These are phyloP conservation scores for Petrophora chlorosata DNA, from an alignment of 2,888 invertebrate species.

Conservation along the genomic window DNA sequence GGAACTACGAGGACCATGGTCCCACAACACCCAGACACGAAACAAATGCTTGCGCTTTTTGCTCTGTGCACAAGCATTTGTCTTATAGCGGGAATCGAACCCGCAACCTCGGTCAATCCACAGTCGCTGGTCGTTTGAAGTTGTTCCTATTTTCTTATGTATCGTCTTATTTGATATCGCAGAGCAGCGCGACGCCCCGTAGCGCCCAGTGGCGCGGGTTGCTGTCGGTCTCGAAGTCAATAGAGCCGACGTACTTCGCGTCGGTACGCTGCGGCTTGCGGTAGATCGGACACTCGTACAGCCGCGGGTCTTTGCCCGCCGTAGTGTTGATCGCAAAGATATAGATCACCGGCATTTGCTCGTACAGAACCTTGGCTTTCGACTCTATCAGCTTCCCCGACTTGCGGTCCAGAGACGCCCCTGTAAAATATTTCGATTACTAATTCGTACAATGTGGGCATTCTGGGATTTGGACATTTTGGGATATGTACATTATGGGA, in stretches of 20 bases:
- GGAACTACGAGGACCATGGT: too few relatives aligned
- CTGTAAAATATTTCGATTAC: too few relatives aligned
- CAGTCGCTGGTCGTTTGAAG: too few relatives aligned
- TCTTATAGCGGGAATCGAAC: too few relatives aligned
- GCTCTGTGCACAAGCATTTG: too few relatives aligned
- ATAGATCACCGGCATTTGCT: constrained; percentile 98
- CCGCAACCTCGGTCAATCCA: too few relatives aligned
- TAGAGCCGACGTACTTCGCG: constrained; percentile 96
- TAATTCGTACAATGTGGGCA: too few relatives aligned
- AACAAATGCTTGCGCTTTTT: too few relatives aligned
- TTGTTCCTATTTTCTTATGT: too few relatives aligned
- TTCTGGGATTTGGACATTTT: too few relatives aligned
- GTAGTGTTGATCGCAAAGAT: constrained; percentile 97
- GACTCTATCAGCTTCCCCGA: constrained; percentile 96
- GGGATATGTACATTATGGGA: too few relatives aligned
- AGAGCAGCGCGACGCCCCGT: constrained; percentile 96
- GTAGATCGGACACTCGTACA: constrained; percentile 98
- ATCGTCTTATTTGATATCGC: constrained; percentile 93
- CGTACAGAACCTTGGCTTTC: constrained; percentile 95
- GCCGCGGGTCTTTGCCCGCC: constrained; percentile 93
- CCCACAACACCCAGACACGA: too few relatives aligned
- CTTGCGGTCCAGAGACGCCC: constrained; percentile 93
- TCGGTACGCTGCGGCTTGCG: constrained; percentile 97
- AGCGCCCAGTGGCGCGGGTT: constrained; percentile 97
- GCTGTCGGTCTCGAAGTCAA: constrained; percentile 96